Evolutionary conservation across 2,888 invertebrate species (phyloP).

Genomic region (Eilema griseolum): DNA sequence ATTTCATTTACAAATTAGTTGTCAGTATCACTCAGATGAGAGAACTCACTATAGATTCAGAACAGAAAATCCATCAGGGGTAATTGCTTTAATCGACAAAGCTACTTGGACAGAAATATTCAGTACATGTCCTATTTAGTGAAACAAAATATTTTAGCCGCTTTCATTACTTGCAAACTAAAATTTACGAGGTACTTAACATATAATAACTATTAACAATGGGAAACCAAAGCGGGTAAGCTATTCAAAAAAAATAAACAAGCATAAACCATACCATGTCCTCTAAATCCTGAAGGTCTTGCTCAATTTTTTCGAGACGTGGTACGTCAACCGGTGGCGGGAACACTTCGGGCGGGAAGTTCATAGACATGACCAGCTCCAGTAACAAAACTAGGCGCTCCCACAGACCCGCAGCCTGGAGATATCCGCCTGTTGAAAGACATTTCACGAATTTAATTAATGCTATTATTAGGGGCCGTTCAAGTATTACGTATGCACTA

Average conservation of each 20-base stretch:
- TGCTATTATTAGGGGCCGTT: too few relatives aligned
- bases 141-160: too few relatives aligned
- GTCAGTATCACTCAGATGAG: too few relatives aligned
- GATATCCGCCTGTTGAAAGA: slow-evolving; percentile 51
- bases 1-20: neutral
- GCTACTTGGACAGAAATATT: too few relatives aligned
- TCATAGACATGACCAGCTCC: slow-evolving; percentile 89
- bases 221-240: neutral
- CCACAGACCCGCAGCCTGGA: slow-evolving; percentile 90
- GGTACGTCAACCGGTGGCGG: slow-evolving; percentile 50
- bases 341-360: slow-evolving; percentile 79
- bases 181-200: too few relatives aligned
- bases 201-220: neutral
- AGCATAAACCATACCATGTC: slow-evolving; percentile 44
- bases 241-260: neutral
- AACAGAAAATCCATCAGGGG: too few relatives aligned
- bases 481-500: too few relatives aligned
- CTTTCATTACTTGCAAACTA: neutral
- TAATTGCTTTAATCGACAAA: too few relatives aligned
- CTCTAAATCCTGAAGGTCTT: slow-evolving; percentile 45
- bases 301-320: slow-evolving; percentile 22
- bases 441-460: neutral
- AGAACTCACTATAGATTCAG: too few relatives aligned
- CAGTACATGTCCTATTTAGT: too few relatives aligned
- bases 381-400: slow-evolving; percentile 92